These are phyloP conservation scores for Drosophila fuyamai DNA, from an alignment of 1,140 invertebrate species.

Conservation along the genomic window DNA sequence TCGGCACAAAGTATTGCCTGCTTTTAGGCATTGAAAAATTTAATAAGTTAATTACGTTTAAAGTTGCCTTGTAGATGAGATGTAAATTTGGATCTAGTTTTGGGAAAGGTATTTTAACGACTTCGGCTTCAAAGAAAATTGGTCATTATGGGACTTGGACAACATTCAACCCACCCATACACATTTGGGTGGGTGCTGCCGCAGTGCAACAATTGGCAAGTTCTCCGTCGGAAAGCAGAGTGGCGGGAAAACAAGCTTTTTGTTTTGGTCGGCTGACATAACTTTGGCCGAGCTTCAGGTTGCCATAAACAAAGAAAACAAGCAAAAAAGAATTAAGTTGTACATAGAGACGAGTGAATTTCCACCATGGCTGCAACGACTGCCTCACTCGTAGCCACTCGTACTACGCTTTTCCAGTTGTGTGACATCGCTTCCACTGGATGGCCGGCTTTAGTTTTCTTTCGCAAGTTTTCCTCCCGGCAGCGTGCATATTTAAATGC, in stretches of 20 bases:
- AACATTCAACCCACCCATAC: not conserved
- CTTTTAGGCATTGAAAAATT: slow-evolving; percentile 15
- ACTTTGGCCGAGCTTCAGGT: slow-evolving; percentile 48
- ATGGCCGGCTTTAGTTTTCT: slow-evolving; percentile 49
- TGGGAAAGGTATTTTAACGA: too few relatives aligned
- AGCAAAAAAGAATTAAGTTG: not conserved
- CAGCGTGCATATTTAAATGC: slow-evolving; percentile 5
- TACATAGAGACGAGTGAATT: slow-evolving; percentile 8
- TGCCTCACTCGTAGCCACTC: slow-evolving; percentile 46
- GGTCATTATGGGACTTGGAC: too few relatives aligned
- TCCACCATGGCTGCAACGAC: slow-evolving; percentile 29
- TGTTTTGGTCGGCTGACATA: slow-evolving; percentile 54
- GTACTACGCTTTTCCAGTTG: slow-evolving; percentile 71
- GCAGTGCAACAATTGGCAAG: slow-evolving; percentile 30
- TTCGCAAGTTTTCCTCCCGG: slow-evolving; percentile 23
- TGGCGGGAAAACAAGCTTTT: slow-evolving; percentile 42
- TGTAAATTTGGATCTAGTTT: not conserved
- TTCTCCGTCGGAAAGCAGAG: slow-evolving; percentile 13
- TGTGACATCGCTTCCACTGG: slow-evolving; percentile 66
- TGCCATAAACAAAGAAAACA: slow-evolving; percentile 47
- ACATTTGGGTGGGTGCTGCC: not conserved
- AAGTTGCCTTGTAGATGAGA: not conserved
- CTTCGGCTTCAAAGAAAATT: too few relatives aligned
- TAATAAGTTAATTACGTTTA: not conserved
- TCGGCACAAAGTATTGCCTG: not conserved